Evolutionary conservation across 92 coral and sea anemone species (phyloP).

Genomic region (Pocillopora meandrina): DNA sequence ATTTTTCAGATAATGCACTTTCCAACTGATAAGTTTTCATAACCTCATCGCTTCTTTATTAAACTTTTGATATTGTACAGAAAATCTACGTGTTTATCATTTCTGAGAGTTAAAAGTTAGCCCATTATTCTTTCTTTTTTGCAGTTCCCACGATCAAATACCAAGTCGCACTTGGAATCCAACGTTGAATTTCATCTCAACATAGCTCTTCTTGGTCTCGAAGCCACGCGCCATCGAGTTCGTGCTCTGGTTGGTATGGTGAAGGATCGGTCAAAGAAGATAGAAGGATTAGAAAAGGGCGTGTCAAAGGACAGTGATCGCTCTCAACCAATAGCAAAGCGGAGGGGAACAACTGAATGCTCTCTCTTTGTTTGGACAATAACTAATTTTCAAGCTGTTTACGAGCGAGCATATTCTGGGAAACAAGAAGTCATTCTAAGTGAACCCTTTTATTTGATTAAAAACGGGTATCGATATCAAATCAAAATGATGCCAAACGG

Average conservation of each 20-base stretch:
- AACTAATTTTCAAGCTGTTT: slow-evolving; percentile 49
- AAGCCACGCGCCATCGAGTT: too few relatives aligned
- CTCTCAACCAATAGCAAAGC: neutral
- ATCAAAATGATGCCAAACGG: slow-evolving; percentile 32
- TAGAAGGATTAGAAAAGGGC: neutral
- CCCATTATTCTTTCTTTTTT: neutral
- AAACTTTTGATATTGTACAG: too few relatives aligned
- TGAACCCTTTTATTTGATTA: slow-evolving; percentile 69
- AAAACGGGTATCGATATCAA: slow-evolving; percentile 67
- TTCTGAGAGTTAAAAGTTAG: too few relatives aligned
- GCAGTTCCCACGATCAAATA: slow-evolving; percentile 36
- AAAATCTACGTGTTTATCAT: too few relatives aligned
- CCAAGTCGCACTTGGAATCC: slow-evolving; percentile 1
- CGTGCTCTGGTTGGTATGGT: neutral
- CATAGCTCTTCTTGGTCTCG: too few relatives aligned
- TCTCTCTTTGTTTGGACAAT: slow-evolving; percentile 67
- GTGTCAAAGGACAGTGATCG: neutral
- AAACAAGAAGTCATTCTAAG: slow-evolving; percentile 60
- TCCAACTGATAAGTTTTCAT: too few relatives aligned
- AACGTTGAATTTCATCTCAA: neutral
- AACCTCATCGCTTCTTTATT: too few relatives aligned
- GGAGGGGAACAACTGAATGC: neutral
- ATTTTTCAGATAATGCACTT: too few relatives aligned
- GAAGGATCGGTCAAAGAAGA: slow-evolving; percentile 1
- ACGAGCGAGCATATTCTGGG: slow-evolving; percentile 61